Conservation (phyloP, 2,113 vertebrate genomes). For the Scopus umbretta region DNA sequence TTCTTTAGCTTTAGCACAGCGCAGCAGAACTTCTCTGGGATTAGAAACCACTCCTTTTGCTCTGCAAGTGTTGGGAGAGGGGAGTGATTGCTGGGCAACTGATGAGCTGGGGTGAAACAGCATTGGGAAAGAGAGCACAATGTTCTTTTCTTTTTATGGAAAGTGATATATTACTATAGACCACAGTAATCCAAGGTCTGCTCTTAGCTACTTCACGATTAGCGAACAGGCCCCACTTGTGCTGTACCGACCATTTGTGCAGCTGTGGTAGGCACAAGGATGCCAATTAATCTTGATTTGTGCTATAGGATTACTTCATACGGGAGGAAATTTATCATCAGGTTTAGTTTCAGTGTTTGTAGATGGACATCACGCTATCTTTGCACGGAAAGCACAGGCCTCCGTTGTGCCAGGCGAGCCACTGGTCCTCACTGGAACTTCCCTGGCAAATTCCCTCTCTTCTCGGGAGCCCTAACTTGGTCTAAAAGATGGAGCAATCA, state of each 20-base stretch:
- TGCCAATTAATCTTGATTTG: slow-evolving; percentile 64
- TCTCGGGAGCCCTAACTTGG: neutral
- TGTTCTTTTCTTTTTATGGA: slow-evolving; percentile 66
- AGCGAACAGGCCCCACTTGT: slow-evolving; percentile 46
- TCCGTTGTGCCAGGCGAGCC: neutral
- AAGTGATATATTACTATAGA: slow-evolving; percentile 55
- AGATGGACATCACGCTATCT: neutral
- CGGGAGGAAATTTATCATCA: neutral
- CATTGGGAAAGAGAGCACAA: slow-evolving; percentile 49
- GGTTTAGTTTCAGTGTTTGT: neutral
- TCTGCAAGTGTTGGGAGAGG: slow-evolving; percentile 6
- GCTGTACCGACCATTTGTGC: slow-evolving; percentile 30
- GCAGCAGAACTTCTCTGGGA: neutral
- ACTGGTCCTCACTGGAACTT: neutral
- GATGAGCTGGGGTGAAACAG: slow-evolving; percentile 47
- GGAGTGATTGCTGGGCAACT: slow-evolving; percentile 44
- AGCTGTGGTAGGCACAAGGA: slow-evolving; percentile 30
- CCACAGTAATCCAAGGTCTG: slow-evolving; percentile 52
- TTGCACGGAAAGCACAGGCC: neutral
- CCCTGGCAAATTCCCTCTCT: neutral
- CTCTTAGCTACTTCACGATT: slow-evolving; percentile 26
- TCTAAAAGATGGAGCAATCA: slow-evolving; percentile 34
- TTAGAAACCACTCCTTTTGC: neutral
- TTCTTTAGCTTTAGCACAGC: neutral
- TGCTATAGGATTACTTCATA: slow-evolving; percentile 38